These are phyloP conservation scores for Malurus leucopterus DNA, from an alignment of 2,797 vertebrate genomes.

Conservation along the genomic window DNA sequence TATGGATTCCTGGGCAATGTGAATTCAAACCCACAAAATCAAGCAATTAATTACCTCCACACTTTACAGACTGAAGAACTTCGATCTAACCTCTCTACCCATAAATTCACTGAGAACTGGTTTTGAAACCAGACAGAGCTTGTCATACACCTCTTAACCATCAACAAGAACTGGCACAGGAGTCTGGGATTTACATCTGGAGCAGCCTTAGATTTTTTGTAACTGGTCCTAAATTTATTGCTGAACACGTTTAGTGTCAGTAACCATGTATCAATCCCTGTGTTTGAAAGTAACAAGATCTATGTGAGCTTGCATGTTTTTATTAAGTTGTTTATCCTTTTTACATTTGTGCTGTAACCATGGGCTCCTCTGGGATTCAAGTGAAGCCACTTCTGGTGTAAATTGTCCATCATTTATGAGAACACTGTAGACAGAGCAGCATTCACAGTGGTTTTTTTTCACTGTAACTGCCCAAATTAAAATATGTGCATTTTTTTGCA, in stretches of 20 bases:
- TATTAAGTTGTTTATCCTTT: not conserved
- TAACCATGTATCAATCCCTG: not conserved
- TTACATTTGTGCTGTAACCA: not conserved
- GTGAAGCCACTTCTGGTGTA: not conserved
- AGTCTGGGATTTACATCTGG: not conserved
- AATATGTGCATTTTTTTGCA: conserved; percentile 20
- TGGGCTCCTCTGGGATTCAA: not conserved
- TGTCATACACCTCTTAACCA: accelerated
- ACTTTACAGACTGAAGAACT: not conserved
- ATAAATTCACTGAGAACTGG: not conserved
- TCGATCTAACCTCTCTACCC: not conserved
- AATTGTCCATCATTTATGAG: not conserved
- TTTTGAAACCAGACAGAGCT: not conserved
- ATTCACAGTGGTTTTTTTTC: not conserved
- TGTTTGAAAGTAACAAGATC: not conserved
- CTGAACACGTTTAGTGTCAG: not conserved
- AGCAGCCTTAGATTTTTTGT: not conserved
- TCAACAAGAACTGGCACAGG: not conserved
- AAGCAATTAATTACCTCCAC: not conserved
- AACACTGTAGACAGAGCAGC: not conserved
- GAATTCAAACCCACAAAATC: not conserved
- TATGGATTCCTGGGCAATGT: not conserved
- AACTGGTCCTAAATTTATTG: not conserved
- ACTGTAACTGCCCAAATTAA: not conserved
- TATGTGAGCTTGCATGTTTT: not conserved